Evolutionary conservation across 2,113 vertebrate species (phyloP), one percentile per base, ranked within the genome.

Genomic region (Sapayoa aenigma): DNA sequence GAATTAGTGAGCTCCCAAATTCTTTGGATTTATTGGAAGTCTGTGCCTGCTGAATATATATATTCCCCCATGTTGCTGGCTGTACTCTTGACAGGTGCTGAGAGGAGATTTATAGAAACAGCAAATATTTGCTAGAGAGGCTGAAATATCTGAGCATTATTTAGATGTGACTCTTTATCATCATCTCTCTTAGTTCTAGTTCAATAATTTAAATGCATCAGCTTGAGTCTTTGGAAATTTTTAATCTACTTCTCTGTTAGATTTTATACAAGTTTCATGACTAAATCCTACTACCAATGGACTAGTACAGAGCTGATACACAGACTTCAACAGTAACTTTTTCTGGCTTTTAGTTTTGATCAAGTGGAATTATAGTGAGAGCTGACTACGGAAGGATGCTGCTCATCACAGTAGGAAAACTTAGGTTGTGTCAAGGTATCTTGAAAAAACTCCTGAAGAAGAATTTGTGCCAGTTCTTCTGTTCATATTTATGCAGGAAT

Each of bases 91-190:
- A 84, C 77, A 90, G 88, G 90, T 95, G 80, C 92, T 92, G 79
- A 94, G 68, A 94, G 22, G 65, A 94, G 95, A 94, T 97, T 96
- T 96, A 93, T 44, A 77, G 79, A 88, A 90, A 84, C 50, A 74
- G 93, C 90, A 95, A 75, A 85, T 95, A 95, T 94, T 96, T 96
- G 82, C 90, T 74, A 14, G 79, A 84, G 37, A 78, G 72, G 42
- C 80, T 84, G 90, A 81, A 96, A 90, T 93, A 95, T 80, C 52
- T 82, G 73, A 94, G 83, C 86, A 89, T 95, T 97, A 95, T 94
- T 94, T 84, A 95, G 83, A 87, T 84, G 68, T 75, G 79, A 60
- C 85, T 93, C 66, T 91, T 87, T 80, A 74, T 93, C 75, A 91
- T 92, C 27, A n/a, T 94, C 49, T 84, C 67, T 76, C 75, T 87